Percentiles rank a stretch among this genome's conserved stretches.
Evolutionary conservation across 2,797 vertebrate genomes (phyloP).

Genomic region (Poecilia velifera): DNA sequence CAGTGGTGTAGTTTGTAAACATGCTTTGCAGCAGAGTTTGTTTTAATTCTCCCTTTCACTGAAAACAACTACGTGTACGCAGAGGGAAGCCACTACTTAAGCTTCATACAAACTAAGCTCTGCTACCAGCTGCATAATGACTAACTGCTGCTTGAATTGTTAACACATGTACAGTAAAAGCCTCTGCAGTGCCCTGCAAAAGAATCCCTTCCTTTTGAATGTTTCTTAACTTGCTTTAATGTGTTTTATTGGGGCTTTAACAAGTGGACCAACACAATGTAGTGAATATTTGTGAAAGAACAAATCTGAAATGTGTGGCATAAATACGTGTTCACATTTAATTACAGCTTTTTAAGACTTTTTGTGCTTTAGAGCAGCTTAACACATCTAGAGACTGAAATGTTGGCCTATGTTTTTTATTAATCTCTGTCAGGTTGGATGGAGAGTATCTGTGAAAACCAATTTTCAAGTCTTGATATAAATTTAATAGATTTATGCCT

Average conservation of each 20-base stretch:
- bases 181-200: background rate
- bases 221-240: background rate
- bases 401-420: too few relatives aligned
- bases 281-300: background rate
- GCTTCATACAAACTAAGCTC: constrained; percentile 8
- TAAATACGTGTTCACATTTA: background rate
- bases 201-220: background rate
- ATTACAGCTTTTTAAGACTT: background rate
- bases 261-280: background rate
- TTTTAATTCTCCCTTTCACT: constrained; percentile 4
- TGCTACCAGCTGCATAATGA: constrained; percentile 7
- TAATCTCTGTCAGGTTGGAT: background rate
- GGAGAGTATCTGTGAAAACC: background rate
- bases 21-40: background rate
- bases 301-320: background rate
- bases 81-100: constrained; percentile 5
- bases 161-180: constrained; percentile 6
- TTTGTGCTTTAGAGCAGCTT: background rate
- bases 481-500: background rate
- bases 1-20: background rate
- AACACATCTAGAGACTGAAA: background rate
- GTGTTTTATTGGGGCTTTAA: constrained; percentile 1
- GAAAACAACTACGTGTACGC: constrained; percentile 3
- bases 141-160: constrained; percentile 8
- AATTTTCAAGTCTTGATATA: background rate